These are phyloP conservation scores for Empis stercorea DNA, from an alignment of 2,888 invertebrate genomes.

Conservation along the genomic window DNA sequence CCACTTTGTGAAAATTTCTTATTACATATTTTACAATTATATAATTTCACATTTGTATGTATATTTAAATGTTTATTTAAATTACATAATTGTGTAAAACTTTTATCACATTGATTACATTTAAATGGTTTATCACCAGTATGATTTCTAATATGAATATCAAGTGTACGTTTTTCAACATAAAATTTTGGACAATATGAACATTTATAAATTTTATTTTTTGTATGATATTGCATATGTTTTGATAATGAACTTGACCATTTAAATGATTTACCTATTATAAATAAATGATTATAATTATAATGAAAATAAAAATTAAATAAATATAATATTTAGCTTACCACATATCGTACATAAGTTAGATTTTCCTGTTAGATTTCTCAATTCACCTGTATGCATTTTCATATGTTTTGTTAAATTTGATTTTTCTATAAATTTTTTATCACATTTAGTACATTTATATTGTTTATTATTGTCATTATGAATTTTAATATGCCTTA, in stretches of 20 bases:
- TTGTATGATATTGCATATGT: conserved; percentile 40
- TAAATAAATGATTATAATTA: too few relatives aligned
- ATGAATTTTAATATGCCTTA: too few relatives aligned
- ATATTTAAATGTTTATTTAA: conserved; percentile 13
- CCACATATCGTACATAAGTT: conserved; percentile 19
- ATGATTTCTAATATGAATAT: conserved; percentile 13
- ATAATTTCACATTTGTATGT: conserved; percentile 12
- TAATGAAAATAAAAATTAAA: too few relatives aligned
- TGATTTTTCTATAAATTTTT: conserved; percentile 35
- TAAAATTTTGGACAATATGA: conserved; percentile 38
- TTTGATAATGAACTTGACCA: conserved; percentile 40
- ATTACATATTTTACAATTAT: conserved; percentile 11
- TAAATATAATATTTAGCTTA: too few relatives aligned
- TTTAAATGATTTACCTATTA: conserved; percentile 33
- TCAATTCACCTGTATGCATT: conserved; percentile 38
- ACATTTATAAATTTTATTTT: conserved; percentile 37
- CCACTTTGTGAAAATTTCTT: conserved; percentile 11
- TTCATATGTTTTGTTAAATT: conserved; percentile 38
- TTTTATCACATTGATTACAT: conserved; percentile 12
- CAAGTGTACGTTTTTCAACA: conserved; percentile 29
- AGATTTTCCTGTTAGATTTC: conserved; percentile 37
- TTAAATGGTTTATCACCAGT: conserved; percentile 13
- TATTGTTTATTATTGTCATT: too few relatives aligned
- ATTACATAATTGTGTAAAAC: conserved; percentile 14
- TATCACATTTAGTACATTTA: conserved; percentile 35